These are phyloP conservation scores for Euphonia xanthogaster DNA, from an alignment of 2,797 vertebrate species.

Conservation along the genomic window DNA sequence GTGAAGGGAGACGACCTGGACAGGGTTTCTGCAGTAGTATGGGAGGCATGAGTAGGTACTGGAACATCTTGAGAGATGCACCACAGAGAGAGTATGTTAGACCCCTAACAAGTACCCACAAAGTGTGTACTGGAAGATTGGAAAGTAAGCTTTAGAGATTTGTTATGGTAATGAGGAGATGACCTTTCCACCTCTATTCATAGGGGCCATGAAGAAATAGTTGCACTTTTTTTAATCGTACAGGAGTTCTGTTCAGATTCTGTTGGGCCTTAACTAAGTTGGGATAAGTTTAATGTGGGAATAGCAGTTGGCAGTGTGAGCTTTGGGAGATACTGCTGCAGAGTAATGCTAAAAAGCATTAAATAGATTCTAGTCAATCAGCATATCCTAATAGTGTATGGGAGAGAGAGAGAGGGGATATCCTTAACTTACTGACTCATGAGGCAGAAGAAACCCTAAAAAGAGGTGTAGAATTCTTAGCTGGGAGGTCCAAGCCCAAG, in stretches of 20 bases:
- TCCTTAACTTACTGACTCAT: neutral
- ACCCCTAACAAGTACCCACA: accelerated
- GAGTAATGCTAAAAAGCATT: neutral
- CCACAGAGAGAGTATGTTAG: neutral
- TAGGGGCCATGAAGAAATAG: neutral
- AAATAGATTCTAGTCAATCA: neutral
- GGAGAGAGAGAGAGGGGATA: neutral
- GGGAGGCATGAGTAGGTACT: neutral
- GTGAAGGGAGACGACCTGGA: neutral
- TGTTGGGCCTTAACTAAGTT: neutral
- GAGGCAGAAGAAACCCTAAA: neutral
- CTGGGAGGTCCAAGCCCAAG: neutral
- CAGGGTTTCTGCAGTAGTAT: neutral
- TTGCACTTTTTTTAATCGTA: neutral
- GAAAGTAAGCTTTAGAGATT: neutral
- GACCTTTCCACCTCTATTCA: neutral
- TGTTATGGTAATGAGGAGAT: neutral
- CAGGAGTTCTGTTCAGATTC: neutral
- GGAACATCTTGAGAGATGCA: neutral
- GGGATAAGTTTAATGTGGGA: neutral
- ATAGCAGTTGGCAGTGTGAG: neutral
- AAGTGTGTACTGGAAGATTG: neutral
- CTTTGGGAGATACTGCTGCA: neutral
- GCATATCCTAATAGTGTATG: neutral
- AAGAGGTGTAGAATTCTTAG: neutral